phyloP scores from a whole-genome alignment of 2,113 vertebrate genomes.

The Dinomys branickii region DNA sequence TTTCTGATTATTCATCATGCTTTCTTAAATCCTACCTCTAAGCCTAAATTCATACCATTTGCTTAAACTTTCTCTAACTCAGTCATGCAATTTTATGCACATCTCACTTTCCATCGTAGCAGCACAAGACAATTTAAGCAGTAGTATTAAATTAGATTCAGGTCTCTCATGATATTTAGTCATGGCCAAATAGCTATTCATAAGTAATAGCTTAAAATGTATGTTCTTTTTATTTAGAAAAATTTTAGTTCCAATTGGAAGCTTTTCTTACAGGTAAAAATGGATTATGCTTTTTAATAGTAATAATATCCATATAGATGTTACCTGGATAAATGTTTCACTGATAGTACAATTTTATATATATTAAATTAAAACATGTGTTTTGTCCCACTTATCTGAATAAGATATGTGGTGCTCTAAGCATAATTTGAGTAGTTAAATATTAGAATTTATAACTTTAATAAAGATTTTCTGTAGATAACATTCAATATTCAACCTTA shows the following conservation, averaged over 20 bases:
- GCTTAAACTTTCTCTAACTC: constrained; percentile 1
- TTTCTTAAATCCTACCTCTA: not conserved
- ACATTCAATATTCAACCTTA: not conserved
- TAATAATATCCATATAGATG: constrained; percentile 11
- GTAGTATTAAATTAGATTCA: constrained; percentile 47
- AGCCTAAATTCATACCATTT: constrained; percentile 17
- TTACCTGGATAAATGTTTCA: not conserved
- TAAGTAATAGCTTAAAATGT: constrained; percentile 24
- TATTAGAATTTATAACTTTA: not conserved
- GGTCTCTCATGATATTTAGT: not conserved
- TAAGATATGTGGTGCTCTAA: not conserved
- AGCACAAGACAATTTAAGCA: constrained; percentile 49
- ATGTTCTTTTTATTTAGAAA: not conserved
- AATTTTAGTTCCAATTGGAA: not conserved
- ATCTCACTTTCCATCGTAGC: constrained; percentile 37
- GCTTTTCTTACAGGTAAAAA: not conserved
- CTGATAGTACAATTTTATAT: constrained; percentile 10
- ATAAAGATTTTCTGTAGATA: not conserved
- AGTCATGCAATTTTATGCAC: constrained; percentile 23
- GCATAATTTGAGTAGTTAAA: not conserved
- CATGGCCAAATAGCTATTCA: not conserved
- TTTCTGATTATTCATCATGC: constrained; percentile 49
- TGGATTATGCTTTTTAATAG: not conserved
- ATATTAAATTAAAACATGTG: not conserved
- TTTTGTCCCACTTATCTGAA: not conserved